phyloP scores from a whole-genome alignment of 2,113 vertebrate genomes.

The Alligator mississippiensis region DNA sequence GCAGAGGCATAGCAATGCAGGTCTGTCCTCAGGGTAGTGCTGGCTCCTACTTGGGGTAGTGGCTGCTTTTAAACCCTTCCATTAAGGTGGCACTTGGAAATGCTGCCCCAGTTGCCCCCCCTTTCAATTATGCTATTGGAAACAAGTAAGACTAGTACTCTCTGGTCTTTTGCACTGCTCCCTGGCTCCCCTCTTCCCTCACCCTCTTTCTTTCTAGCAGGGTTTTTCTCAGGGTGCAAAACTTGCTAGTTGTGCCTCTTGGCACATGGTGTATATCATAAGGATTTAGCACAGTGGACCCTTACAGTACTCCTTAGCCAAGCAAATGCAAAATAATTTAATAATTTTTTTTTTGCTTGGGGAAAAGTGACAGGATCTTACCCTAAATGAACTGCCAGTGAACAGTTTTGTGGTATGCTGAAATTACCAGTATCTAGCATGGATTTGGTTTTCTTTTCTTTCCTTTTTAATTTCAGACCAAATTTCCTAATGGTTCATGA shows the following conservation, averaged over 20 bases:
- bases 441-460: neutral
- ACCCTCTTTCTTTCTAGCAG: too few species aligned
- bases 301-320: neutral
- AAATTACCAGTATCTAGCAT: neutral
- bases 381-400: neutral
- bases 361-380: neutral
- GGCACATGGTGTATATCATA: fast-evolving
- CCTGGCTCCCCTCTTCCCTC: too few species aligned
- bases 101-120: too few species aligned
- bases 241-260: neutral
- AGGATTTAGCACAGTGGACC: neutral
- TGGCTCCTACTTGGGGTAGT: too few species aligned
- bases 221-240: too few species aligned
- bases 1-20: too few species aligned
- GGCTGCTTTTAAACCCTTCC: too few species aligned
- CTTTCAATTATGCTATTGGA: too few species aligned
- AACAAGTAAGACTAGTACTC: too few species aligned
- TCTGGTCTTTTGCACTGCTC: too few species aligned
- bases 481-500: neutral
- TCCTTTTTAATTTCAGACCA: neutral
- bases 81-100: too few species aligned
- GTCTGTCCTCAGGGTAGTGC: too few species aligned
- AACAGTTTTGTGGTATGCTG: neutral
- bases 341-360: neutral
- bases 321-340: neutral